Evolutionary conservation across 2,888 invertebrate genomes (phyloP), one percentile per base, ranked within the genome.

Genomic region (Sesia bembeciformis): DNA sequence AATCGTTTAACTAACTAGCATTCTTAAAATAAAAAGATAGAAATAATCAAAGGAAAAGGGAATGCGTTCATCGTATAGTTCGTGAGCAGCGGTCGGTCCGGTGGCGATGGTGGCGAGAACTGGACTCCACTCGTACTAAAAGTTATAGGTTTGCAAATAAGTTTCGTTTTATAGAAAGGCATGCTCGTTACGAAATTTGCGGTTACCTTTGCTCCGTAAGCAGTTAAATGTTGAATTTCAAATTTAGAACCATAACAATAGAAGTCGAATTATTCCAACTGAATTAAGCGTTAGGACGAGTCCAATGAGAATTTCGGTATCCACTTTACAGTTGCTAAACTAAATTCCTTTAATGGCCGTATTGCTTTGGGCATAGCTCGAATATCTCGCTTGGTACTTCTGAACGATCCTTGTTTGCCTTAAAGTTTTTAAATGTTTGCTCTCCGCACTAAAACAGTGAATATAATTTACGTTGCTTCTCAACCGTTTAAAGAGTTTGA

Each of bases 151-250:
- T 84, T 82, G 81, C 84, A 79, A 85, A 85, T 86, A 86, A 86
- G 81, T 86, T 85, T 76, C 73, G 72, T 82, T 81, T 82, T 81
- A 82, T 81, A 77, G 77, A 74, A 71, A 72, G 68, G 72, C 81
- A 82, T 78, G 83, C 81, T 85, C 83, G 78, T 85, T 82, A 78
- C 80, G 67, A 85, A 85, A 82, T 85, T 85, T 85, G 87, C 76
- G 86, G 86, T 84, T 85, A 85, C 87, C 86, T 86, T 85, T 87
- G 86, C 84, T 86, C 84, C 84, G 85, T 86, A 86, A 86, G 86
- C 84, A 84, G 85, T 85, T 84, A 83, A 84, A 87, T 83, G 86
- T 84, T 81, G 78, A 83, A 81, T 78, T 84, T 78, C 78, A 81
- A 84, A 82, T 86, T 86, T 84, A 71, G 78, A 74, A 85, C 85